A percentile compares a stretch with the other conserved stretches of the same genome.
These are phyloP conservation scores for Crocidura indochinensis DNA, from an alignment of 2,797 vertebrate species.

Conservation along the genomic window DNA sequence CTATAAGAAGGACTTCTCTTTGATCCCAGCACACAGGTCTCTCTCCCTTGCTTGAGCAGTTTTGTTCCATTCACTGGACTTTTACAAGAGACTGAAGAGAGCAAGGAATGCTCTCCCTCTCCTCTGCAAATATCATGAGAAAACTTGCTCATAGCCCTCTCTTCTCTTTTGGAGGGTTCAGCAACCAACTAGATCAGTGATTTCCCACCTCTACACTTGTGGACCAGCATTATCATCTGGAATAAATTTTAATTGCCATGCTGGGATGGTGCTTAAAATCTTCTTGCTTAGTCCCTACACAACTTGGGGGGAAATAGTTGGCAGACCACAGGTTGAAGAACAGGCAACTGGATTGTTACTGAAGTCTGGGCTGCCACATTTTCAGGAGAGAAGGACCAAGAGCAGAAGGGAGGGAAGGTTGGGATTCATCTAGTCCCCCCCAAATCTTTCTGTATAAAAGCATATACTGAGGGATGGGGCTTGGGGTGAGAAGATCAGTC, in stretches of 20 bases:
- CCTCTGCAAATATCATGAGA: background rate
- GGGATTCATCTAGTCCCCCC: background rate
- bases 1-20: background rate
- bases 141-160: background rate
- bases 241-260: no score
- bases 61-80: no score
- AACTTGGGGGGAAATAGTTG: no score
- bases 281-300: no score
- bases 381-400: background rate
- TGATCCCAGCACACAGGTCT: background rate
- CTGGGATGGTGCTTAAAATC: no score
- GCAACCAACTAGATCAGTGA: background rate
- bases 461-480: background rate
- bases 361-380: no score
- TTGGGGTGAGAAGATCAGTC: background rate
- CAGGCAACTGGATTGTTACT: no score
- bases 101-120: background rate
- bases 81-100: background rate
- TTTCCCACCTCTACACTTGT: no score
- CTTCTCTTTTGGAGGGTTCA: background rate
- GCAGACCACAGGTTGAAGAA: no score
- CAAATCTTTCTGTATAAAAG: background rate
- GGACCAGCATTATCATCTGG: no score
- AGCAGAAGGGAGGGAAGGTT: background rate
- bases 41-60: background rate